Conservation (phyloP, 2,888 invertebrate genomes). For the Augochlorella aurata region DNA sequence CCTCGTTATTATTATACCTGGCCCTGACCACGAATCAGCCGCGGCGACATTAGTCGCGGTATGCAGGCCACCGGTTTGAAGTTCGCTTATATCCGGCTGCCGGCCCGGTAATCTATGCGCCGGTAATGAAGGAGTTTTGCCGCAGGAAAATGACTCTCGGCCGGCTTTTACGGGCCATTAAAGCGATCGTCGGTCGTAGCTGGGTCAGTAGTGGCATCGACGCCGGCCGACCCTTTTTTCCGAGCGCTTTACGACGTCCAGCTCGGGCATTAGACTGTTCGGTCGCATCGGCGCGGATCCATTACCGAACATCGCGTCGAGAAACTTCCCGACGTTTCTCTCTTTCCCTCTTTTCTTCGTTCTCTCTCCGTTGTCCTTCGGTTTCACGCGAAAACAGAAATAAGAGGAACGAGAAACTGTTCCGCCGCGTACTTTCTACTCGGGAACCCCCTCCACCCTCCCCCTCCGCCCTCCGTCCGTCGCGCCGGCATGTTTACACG, state of each 20-base stretch:
- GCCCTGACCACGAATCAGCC: not conserved
- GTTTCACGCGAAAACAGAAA: not conserved
- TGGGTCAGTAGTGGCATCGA: slow-evolving; percentile 40
- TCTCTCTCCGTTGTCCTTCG: not conserved
- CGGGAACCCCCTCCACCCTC: not conserved
- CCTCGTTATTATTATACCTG: slow-evolving; percentile 36
- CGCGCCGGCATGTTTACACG: slow-evolving; percentile 2
- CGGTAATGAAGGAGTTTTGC: slow-evolving; percentile 43
- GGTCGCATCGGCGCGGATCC: not conserved
- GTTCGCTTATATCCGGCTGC: slow-evolving; percentile 49
- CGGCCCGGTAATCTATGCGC: slow-evolving; percentile 20
- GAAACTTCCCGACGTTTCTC: not conserved
- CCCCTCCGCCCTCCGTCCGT: no score
- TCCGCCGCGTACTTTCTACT: slow-evolving; percentile 20
- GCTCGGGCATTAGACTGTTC: not conserved
- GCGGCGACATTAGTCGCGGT: slow-evolving; percentile 41
- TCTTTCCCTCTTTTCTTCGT: not conserved
- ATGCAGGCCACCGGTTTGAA: slow-evolving; percentile 62
- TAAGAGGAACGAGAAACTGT: not conserved
- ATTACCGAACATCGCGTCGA: not conserved
- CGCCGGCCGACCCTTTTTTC: not conserved
- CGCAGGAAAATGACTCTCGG: slow-evolving; percentile 7
- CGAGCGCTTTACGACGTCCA: not conserved
- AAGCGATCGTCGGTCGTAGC: slow-evolving; percentile 30
- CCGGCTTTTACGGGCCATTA: slow-evolving; percentile 45